These are phyloP conservation scores for Drosophila sucinea DNA, from an alignment of 1,140 invertebrate species.

Conservation along the genomic window DNA sequence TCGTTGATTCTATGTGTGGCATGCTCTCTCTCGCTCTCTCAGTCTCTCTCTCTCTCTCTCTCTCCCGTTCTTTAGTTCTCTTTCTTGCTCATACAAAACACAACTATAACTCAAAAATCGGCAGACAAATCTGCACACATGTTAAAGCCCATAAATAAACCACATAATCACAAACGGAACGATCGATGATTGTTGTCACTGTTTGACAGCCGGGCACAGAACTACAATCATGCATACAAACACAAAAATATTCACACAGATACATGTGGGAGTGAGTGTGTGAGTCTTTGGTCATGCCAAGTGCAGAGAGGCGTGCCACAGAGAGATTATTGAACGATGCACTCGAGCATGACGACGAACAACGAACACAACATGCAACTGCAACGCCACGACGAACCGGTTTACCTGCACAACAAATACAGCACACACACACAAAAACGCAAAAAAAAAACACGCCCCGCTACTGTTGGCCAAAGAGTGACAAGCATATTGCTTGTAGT, in stretches of 20 bases:
- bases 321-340: constrained; percentile 81
- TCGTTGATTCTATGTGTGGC: constrained; percentile 41
- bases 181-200: constrained; percentile 83
- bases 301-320: constrained; percentile 77
- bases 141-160: constrained; percentile 83
- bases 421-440: neutral
- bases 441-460: constrained; percentile 76
- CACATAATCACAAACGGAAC: constrained; percentile 83
- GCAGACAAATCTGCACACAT: constrained; percentile 83
- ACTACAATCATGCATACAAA: constrained; percentile 8
- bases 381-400: constrained; percentile 63
- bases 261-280: neutral
- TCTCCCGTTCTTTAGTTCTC: constrained; percentile 16
- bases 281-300: constrained; percentile 58
- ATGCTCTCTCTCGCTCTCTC: neutral
- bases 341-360: constrained; percentile 73
- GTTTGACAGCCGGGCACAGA: constrained; percentile 75
- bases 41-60: constrained; percentile 6
- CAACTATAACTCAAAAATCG: constrained; percentile 79
- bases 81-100: constrained; percentile 37
- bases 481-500: constrained; percentile 63
- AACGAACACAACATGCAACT: constrained; percentile 61
- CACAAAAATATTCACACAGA: neutral
- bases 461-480: constrained; percentile 59
- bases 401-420: constrained; percentile 58